phyloP scores from a whole-genome alignment of 2,888 invertebrate species.

The Caenorhabditis doughertyi region DNA sequence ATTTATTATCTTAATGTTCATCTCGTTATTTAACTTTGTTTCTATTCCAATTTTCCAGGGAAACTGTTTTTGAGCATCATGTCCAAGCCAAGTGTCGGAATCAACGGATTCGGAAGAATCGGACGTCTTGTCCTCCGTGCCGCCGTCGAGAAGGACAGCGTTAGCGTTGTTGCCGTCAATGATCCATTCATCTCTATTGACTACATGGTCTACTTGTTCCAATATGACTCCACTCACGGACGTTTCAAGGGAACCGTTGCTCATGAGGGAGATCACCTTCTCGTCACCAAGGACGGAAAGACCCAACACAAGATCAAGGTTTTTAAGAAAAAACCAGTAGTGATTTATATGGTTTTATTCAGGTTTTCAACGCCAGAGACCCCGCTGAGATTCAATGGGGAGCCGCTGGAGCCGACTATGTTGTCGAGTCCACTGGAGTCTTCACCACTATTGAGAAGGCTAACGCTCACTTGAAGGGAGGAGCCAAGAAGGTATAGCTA shows the following conservation, averaged over 20 bases:
- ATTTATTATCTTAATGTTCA: conserved; percentile 1
- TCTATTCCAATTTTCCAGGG: conserved; percentile 26
- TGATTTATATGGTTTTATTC: conserved; percentile 2
- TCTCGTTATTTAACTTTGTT: not conserved
- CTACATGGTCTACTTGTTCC: conserved; percentile 89
- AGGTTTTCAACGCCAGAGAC: conserved; percentile 79
- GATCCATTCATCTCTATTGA: conserved; percentile 97
- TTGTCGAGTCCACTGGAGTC: conserved; percentile 98
- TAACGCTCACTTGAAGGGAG: conserved; percentile 87
- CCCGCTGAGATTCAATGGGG: conserved; percentile 92
- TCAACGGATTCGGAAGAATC: conserved; percentile 96
- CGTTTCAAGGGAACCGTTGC: conserved; percentile 93
- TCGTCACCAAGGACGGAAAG: conserved; percentile 87
- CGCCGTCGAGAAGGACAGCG: conserved; percentile 88
- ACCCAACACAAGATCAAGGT: conserved; percentile 89
- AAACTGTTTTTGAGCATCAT: conserved; percentile 65
- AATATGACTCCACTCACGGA: conserved; percentile 98
- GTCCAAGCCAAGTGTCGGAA: conserved; percentile 91
- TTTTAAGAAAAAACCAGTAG: not conserved
- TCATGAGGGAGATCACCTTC: conserved; percentile 88
- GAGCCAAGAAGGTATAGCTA: conserved; percentile 80
- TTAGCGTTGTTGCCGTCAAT: conserved; percentile 89
- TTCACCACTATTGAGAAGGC: conserved; percentile 97
- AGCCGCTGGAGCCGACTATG: conserved; percentile 92
- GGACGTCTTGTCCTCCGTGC: conserved; percentile 93